These are phyloP conservation scores for Albula glossodonta DNA, from an alignment of 2,113 vertebrate genomes.

Conservation along the genomic window DNA sequence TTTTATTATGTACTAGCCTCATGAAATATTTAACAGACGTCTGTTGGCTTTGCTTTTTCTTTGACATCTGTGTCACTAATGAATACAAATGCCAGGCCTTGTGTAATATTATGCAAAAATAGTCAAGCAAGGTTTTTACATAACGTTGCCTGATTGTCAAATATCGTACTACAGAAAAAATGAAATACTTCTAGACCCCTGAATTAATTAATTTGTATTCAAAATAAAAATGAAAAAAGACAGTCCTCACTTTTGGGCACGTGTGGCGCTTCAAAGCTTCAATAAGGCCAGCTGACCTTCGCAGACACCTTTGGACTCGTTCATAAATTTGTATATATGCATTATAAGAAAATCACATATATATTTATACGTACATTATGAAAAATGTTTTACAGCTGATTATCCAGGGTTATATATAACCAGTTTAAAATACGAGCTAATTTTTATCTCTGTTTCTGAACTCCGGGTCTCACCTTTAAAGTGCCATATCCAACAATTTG, in stretches of 20 bases:
- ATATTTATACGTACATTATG: not conserved
- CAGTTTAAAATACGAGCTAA: not conserved
- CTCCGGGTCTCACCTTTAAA: not conserved
- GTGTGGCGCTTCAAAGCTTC: not conserved
- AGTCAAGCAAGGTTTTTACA: not conserved
- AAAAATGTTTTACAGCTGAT: not conserved
- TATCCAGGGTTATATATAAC: not conserved
- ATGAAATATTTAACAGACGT: not conserved
- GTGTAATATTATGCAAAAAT: not conserved
- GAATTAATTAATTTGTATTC: not conserved
- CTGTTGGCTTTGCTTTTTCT: not conserved
- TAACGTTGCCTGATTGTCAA: not conserved
- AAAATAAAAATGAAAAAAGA: not conserved
- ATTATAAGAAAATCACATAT: not conserved
- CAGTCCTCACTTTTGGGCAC: not conserved
- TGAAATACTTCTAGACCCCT: not conserved
- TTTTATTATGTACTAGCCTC: not conserved
- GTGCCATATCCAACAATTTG: not conserved
- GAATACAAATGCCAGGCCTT: not conserved
- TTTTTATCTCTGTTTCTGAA: not conserved
- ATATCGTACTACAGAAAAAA: not conserved
- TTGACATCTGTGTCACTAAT: not conserved
- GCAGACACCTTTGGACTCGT: not conserved
- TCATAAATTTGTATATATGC: not conserved
- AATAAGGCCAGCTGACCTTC: not conserved